These are phyloP conservation scores for Scolopax rusticola DNA, from an alignment of 2,797 vertebrate genomes.

Conservation along the genomic window DNA sequence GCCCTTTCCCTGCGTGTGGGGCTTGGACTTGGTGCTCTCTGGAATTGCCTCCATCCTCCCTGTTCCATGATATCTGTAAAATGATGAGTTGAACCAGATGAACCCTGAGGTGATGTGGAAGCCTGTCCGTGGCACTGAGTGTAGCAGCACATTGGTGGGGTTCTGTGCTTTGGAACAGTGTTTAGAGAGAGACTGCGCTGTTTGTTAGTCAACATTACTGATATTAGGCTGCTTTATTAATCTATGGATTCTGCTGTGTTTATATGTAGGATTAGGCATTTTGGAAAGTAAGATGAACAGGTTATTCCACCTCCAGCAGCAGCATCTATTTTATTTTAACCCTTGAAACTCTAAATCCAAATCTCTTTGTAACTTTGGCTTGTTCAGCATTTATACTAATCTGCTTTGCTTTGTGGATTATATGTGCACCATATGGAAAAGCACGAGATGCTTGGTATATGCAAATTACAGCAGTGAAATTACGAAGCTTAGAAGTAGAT, in stretches of 20 bases:
- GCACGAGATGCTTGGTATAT: background rate
- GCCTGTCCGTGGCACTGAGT: background rate
- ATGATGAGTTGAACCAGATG: background rate
- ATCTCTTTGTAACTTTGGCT: background rate
- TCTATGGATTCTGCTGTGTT: background rate
- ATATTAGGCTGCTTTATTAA: background rate
- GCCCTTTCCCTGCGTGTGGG: background rate
- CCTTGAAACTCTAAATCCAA: background rate
- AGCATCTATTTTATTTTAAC: background rate
- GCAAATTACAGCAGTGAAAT: background rate
- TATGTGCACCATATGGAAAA: background rate
- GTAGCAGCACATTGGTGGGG: background rate
- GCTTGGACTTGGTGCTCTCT: background rate
- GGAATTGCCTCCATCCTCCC: background rate
- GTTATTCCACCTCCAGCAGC: background rate
- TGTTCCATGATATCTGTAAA: background rate
- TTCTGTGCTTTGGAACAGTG: background rate
- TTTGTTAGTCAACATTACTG: background rate
- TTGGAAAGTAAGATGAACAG: background rate
- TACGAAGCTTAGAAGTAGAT: background rate
- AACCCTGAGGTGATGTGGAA: background rate
- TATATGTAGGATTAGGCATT: background rate
- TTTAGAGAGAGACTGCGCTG: background rate
- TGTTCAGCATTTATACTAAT: conserved; percentile 6
- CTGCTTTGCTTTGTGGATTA: conserved; percentile 31